These are phyloP conservation scores for Pteromalus puparum DNA, from an alignment of 1,140 invertebrate genomes.

Conservation along the genomic window DNA sequence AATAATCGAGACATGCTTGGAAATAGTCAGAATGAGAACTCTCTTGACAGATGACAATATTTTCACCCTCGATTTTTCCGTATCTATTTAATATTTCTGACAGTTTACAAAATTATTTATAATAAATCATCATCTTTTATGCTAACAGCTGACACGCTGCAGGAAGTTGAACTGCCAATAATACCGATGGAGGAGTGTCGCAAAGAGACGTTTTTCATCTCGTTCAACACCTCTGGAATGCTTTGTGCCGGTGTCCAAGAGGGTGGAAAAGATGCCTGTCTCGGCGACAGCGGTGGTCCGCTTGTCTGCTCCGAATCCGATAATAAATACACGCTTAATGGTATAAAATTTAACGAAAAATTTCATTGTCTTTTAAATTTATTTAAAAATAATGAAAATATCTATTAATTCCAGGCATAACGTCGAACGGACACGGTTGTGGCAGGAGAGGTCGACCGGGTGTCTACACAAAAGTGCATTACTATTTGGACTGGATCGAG, in stretches of 20 bases:
- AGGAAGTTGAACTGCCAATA: conserved; percentile 90
- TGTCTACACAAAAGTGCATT: conserved; percentile 90
- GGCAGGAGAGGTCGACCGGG: conserved; percentile 88
- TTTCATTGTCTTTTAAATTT: background rate
- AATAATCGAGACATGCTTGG: too few species aligned
- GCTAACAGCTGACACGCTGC: conserved; percentile 85
- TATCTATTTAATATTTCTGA: conserved; percentile 1
- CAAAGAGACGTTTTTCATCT: conserved; percentile 85
- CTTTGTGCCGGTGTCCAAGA: conserved; percentile 81
- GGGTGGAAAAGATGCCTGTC: conserved; percentile 80
- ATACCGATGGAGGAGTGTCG: conserved; percentile 89
- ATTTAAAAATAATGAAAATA: background rate
- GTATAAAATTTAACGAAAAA: conserved; percentile 50
- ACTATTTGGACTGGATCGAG: conserved; percentile 87
- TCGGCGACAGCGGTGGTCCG: conserved; percentile 82
- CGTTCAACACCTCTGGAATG: conserved; percentile 82
- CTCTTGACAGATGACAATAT: background rate
- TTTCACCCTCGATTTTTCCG: background rate
- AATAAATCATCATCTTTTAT: background rate
- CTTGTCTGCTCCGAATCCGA: conserved; percentile 77
- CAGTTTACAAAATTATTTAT: too few species aligned
- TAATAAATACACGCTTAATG: conserved; percentile 70
- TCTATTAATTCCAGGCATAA: conserved; percentile 78
- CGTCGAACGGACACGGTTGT: conserved; percentile 92
- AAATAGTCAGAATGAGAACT: background rate